A percentile compares a stretch with the other conserved stretches of the same genome.
Conservation (phyloP, 2,113 vertebrate species). For the Puntigrus tetrazona region DNA sequence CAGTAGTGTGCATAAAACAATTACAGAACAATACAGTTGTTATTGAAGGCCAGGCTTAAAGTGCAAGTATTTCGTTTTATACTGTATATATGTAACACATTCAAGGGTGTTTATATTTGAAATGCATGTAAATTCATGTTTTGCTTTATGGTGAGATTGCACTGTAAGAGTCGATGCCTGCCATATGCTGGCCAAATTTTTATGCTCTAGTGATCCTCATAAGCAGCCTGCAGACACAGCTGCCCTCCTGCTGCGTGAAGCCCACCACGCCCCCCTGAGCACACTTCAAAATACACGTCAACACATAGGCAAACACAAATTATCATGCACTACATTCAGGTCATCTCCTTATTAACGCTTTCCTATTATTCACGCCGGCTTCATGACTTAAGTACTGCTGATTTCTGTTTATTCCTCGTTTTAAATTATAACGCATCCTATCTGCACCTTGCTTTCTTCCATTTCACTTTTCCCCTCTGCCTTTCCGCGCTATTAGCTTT, state of each 20-base stretch:
- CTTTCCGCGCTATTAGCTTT: neutral
- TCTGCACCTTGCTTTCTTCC: neutral
- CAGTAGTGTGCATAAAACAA: too few species aligned
- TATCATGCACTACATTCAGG: constrained; percentile 37
- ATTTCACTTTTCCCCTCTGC: neutral
- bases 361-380: neutral
- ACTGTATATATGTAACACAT: too few species aligned
- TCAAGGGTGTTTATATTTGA: neutral
- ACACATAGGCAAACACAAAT: constrained; percentile 19
- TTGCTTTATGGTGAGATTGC: neutral
- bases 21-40: neutral
- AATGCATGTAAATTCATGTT: neutral
- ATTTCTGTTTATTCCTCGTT: neutral
- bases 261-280: constrained; percentile 19
- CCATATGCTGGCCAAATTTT: constrained; percentile 58
- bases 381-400: neutral
- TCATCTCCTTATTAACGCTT: constrained; percentile 20
- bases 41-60: neutral
- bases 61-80: too few species aligned
- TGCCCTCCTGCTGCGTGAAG: neutral
- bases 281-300: constrained; percentile 21
- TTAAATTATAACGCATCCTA: neutral
- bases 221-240: constrained; percentile 37
- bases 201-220: constrained; percentile 54
- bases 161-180: neutral